Evolutionary conservation across 1,140 invertebrate species (phyloP), one percentile per base, ranked within the genome.

Genomic region (Trichonephila clavata): DNA sequence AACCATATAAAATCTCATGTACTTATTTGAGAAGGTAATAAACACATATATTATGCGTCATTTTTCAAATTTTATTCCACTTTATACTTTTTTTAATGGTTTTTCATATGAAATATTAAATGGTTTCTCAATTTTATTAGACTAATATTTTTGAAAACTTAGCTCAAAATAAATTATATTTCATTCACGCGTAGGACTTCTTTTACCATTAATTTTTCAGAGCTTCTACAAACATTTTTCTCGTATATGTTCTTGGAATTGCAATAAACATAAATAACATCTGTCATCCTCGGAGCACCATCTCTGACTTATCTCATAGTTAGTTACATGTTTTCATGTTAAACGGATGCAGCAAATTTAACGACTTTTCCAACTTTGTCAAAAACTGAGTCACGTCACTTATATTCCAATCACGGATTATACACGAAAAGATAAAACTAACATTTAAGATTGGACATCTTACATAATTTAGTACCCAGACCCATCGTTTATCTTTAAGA

Each of bases 401-500:
- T 24, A 63, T 21, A 43, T 63, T 57, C 57, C 18, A 63, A 16
- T 87, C 81, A 50, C 43, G 43, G 60, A 39, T 13, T 16, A 27
- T 84, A 84, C 83, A 57, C 8, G 14, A 60, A 84, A 84, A 57
- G 86, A 63, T 63, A 87, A 63, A 87, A 63, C 60, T 43, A 27
- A 61, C 86, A 87, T 39, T 87, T 63, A 63, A 39, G 86, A 87
- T 63, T 20, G 61, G 60, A 87, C 24, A 63, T 21, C 86, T 87
- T 39, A 87, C 86, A 87, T 87, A 63, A 87, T 87, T 87, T 61
- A 87, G 60, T 61, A 87, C 86, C 32, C 16, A 32, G 32, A 43
- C 8, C 60, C 16, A 63, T 39, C 59, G 21, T 87, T 87, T 87
- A 87, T 87, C 86, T 87, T 63, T 63, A 87, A 87, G 86, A 87